Percentiles rank a stretch among this genome's conserved stretches.
Conservation (phyloP, 2,113 vertebrate species). For the Podiceps cristatus region DNA sequence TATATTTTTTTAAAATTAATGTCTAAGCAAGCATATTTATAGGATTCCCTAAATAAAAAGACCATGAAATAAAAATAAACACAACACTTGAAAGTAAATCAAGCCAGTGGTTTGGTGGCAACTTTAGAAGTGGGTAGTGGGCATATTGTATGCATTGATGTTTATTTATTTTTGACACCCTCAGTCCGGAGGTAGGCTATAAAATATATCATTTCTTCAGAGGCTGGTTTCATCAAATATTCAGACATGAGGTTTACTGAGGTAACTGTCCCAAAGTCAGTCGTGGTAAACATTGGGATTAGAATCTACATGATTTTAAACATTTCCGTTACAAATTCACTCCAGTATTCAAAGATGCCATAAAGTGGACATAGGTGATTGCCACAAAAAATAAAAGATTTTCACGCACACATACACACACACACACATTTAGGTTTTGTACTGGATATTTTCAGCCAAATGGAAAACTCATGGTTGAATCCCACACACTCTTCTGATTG, state of each 20-base stretch:
- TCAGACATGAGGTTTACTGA: conserved; percentile 51
- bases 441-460: not conserved
- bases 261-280: conserved; percentile 27
- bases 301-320: conserved; percentile 28
- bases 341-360: not conserved
- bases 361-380: not conserved
- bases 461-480: not conserved
- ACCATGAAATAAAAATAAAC: conserved; percentile 64
- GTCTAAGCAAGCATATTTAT: conserved; percentile 42
- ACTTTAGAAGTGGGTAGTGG: conserved; percentile 66
- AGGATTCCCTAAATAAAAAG: conserved; percentile 63
- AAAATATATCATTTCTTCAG: conserved; percentile 55
- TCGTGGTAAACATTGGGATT: not conserved
- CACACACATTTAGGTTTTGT: not conserved
- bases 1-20: not conserved
- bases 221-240: conserved; percentile 30
- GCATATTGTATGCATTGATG: conserved; percentile 36
- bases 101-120: conserved; percentile 56
- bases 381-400: not conserved
- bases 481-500: not conserved
- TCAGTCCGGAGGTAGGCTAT: not conserved
- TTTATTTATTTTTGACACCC: conserved; percentile 58
- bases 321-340: not conserved
- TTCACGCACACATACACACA: not conserved
- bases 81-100: conserved; percentile 43